These are phyloP conservation scores for Lysiphlebus fabarum DNA, from an alignment of 1,140 invertebrate genomes.

Conservation along the genomic window DNA sequence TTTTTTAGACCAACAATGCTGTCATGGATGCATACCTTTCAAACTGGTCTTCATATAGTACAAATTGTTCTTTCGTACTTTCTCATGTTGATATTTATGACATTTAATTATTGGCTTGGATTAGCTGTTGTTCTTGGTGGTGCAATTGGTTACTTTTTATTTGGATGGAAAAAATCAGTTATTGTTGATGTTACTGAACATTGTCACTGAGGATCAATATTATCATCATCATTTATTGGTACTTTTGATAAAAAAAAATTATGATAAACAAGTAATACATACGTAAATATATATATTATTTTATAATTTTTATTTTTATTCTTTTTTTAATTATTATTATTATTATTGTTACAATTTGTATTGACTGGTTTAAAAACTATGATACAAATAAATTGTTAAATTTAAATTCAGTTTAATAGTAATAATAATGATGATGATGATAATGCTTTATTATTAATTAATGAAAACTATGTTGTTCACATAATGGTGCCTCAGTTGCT, in stretches of 20 bases:
- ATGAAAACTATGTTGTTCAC: too few relatives aligned
- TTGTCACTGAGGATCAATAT: slow-evolving; percentile 62
- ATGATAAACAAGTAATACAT: slow-evolving; percentile 9
- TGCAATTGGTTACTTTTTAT: slow-evolving; percentile 87
- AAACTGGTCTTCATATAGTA: slow-evolving; percentile 84
- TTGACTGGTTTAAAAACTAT: too few relatives aligned
- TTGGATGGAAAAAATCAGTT: slow-evolving; percentile 88
- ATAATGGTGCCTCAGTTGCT: too few relatives aligned
- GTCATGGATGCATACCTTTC: slow-evolving; percentile 74
- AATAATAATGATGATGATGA: too few relatives aligned
- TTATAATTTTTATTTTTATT: not conserved
- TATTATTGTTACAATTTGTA: too few relatives aligned
- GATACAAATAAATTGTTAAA: too few relatives aligned
- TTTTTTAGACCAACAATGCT: slow-evolving; percentile 73
- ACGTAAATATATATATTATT: slow-evolving; percentile 15
- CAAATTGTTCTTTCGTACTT: slow-evolving; percentile 90
- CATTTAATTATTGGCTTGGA: slow-evolving; percentile 94
- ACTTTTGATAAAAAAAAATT: not conserved
- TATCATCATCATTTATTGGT: too few relatives aligned
- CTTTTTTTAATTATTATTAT: too few relatives aligned
- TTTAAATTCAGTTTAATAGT: too few relatives aligned
- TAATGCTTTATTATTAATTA: too few relatives aligned
- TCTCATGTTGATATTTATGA: slow-evolving; percentile 98
- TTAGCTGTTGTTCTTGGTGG: slow-evolving; percentile 85
- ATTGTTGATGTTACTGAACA: slow-evolving; percentile 93